Conservation (phyloP, 2,888 invertebrate genomes). For the Agrotis exclamationis region DNA sequence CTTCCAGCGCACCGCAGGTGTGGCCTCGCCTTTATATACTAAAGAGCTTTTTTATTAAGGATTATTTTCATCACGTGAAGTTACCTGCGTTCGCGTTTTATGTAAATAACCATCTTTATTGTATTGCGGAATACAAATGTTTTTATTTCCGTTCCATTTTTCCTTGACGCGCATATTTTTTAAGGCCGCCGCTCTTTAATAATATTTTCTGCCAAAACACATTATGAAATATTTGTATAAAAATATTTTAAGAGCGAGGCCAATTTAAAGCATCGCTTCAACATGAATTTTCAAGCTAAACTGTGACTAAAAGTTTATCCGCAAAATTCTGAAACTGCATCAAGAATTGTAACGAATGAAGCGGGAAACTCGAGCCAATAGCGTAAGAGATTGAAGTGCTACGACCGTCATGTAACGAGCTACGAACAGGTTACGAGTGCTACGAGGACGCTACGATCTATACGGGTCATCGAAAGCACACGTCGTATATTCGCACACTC, state of each 20-base stretch:
- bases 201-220: slow-evolving; percentile 16
- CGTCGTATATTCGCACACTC: slow-evolving; percentile 59
- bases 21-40: slow-evolving; percentile 62
- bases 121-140: slow-evolving; percentile 57
- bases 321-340: slow-evolving; percentile 46
- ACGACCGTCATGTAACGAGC: slow-evolving; percentile 73
- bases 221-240: slow-evolving; percentile 6
- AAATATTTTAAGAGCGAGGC: slow-evolving; percentile 10
- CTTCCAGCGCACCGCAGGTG: slow-evolving; percentile 66
- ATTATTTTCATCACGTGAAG: slow-evolving; percentile 65
- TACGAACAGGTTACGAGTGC: slow-evolving; percentile 70
- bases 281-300: slow-evolving; percentile 3
- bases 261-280: slow-evolving; percentile 1
- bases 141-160: slow-evolving; percentile 49
- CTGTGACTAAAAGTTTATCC: slow-evolving; percentile 11
- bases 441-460: slow-evolving; percentile 66
- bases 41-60: slow-evolving; percentile 63
- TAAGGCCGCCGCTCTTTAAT: slow-evolving; percentile 18
- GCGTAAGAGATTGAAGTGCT: slow-evolving; percentile 79
- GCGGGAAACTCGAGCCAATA: slow-evolving; percentile 71
- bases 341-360: slow-evolving; percentile 59
- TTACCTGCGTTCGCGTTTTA: slow-evolving; percentile 53
- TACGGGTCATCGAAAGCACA: slow-evolving; percentile 68
- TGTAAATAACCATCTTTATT: slow-evolving; percentile 62
- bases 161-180: slow-evolving; percentile 32